Conservation (phyloP, 2,113 vertebrate genomes). For the Marmota monax region DNA sequence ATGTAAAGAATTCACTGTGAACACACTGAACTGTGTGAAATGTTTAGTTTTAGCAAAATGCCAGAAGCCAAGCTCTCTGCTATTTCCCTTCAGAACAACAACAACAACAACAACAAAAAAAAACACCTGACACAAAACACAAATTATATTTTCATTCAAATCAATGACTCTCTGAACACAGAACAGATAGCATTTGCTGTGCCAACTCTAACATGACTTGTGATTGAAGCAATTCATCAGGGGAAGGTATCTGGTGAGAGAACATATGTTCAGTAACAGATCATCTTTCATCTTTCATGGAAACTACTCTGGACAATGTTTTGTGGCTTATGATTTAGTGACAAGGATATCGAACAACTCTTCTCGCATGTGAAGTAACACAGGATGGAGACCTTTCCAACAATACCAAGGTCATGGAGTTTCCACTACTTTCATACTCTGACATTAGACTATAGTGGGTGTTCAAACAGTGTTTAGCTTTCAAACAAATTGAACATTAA, state of each 20-base stretch:
- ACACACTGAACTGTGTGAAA: neutral
- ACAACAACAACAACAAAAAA: neutral
- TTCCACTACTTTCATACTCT: neutral
- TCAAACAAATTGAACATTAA: slow-evolving; percentile 20
- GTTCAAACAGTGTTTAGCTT: neutral
- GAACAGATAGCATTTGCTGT: neutral
- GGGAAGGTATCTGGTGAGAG: neutral
- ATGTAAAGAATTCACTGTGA: neutral
- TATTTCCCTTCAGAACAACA: neutral
- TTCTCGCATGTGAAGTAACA: neutral
- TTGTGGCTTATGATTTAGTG: neutral
- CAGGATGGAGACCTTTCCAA: neutral
- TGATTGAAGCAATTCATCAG: neutral
- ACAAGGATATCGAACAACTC: slow-evolving; percentile 47
- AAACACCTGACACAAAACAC: slow-evolving; percentile 8
- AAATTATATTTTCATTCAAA: slow-evolving; percentile 47
- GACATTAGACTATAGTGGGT: neutral
- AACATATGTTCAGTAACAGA: neutral
- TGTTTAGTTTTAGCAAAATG: neutral
- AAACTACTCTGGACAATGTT: neutral
- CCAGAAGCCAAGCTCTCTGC: neutral
- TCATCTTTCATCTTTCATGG: slow-evolving; percentile 13
- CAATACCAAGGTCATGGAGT: neutral
- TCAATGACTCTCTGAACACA: neutral
- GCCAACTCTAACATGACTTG: neutral